phyloP scores from a whole-genome alignment of 1,140 invertebrate species.

The Neotoxoptera formosana region DNA sequence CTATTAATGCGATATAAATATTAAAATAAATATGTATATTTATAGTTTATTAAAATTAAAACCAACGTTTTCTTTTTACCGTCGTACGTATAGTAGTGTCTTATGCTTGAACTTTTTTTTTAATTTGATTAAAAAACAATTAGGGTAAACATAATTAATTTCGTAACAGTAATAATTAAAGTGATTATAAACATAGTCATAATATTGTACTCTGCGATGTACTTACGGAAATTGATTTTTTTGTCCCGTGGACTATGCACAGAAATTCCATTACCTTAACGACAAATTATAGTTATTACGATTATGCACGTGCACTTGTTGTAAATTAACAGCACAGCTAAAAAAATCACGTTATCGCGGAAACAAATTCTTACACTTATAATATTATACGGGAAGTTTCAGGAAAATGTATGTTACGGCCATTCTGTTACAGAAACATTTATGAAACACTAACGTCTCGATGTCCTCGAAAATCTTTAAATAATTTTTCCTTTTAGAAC shows the following conservation, averaged over 20 bases:
- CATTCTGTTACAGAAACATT: too few relatives aligned
- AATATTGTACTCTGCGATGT: not conserved
- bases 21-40: not conserved
- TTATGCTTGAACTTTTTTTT: not conserved
- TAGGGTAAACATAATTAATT: too few relatives aligned
- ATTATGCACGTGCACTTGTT: not conserved
- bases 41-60: too few relatives aligned
- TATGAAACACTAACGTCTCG: too few relatives aligned
- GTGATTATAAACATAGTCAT: not conserved
- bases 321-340: not conserved
- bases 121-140: too few relatives aligned
- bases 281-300: not conserved
- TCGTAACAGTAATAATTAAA: not conserved
- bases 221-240: not conserved
- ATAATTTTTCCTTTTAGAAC: not conserved
- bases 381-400: too few relatives aligned
- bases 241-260: not conserved
- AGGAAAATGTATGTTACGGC: too few relatives aligned
- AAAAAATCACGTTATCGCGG: not conserved
- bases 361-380: not conserved
- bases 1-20: not conserved
- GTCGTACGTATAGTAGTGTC: too few relatives aligned
- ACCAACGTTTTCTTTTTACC: not conserved
- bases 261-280: not conserved
- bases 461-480: not conserved